Evolutionary conservation across 2,113 vertebrate species (phyloP).

Genomic region (Chaenocephalus aceratus): DNA sequence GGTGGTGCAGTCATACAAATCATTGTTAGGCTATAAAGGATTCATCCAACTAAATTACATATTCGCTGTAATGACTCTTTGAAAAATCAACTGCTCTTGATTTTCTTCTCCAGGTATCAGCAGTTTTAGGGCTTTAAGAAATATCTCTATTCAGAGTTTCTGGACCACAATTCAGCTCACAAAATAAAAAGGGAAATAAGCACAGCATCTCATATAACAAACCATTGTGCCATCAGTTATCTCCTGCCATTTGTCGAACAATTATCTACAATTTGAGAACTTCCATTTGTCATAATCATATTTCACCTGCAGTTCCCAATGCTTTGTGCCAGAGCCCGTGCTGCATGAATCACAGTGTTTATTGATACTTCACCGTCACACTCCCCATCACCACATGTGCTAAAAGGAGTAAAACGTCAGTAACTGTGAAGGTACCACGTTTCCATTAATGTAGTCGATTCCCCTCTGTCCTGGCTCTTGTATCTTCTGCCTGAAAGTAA

Average conservation of each 20-base stretch:
- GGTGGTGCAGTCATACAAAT: conserved; percentile 57
- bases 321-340: not conserved
- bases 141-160: not conserved
- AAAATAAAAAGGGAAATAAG: not conserved
- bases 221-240: not conserved
- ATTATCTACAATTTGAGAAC: conserved; percentile 20
- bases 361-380: conserved; percentile 44
- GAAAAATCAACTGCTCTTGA: conserved; percentile 17
- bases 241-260: conserved; percentile 9
- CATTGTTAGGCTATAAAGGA: conserved; percentile 41
- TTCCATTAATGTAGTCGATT: conserved; percentile 33
- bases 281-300: conserved; percentile 40
- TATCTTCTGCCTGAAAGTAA: conserved; percentile 20
- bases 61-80: conserved; percentile 10
- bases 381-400: not conserved
- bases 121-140: not conserved
- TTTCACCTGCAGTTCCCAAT: conserved; percentile 23
- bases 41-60: conserved; percentile 32
- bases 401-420: conserved; percentile 27
- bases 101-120: conserved; percentile 22
- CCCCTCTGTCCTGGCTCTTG: not conserved
- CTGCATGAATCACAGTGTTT: conserved; percentile 41
- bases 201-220: not conserved
- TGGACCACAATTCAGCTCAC: not conserved
- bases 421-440: conserved; percentile 21